These are phyloP conservation scores for Drosophila falleni DNA, from an alignment of 2,888 invertebrate species.

Conservation along the genomic window DNA sequence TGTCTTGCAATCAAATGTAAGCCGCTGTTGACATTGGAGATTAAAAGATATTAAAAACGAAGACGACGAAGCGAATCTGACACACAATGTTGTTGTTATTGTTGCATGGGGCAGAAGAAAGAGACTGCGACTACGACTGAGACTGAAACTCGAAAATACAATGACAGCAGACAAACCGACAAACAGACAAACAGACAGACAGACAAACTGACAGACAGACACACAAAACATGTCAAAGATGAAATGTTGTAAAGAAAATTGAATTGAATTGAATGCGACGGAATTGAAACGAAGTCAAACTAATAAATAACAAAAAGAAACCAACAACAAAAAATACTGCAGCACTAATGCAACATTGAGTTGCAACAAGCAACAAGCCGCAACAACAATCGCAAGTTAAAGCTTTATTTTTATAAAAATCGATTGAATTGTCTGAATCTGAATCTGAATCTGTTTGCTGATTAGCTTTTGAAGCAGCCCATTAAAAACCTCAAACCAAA, in stretches of 20 bases:
- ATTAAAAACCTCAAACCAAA: constrained; percentile 50
- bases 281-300: constrained; percentile 68
- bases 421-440: constrained; percentile 69
- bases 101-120: constrained; percentile 44
- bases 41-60: constrained; percentile 82
- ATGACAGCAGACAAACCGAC: constrained; percentile 50
- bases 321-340: constrained; percentile 29
- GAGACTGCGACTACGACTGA: constrained; percentile 4
- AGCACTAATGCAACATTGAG: constrained; percentile 43
- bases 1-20: constrained; percentile 82
- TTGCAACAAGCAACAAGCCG: constrained; percentile 25
- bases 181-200: constrained; percentile 41
- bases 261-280: constrained; percentile 69
- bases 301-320: constrained; percentile 69
- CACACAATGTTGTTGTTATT: constrained; percentile 43
- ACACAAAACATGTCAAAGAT: constrained; percentile 79
- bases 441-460: constrained; percentile 63
- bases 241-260: constrained; percentile 79
- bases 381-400: constrained; percentile 1
- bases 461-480: constrained; percentile 70
- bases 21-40: constrained; percentile 82
- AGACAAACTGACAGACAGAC: constrained; percentile 22
- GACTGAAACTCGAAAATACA: constrained; percentile 43
- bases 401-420: constrained; percentile 43
- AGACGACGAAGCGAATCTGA: constrained; percentile 66